phyloP scores from a whole-genome alignment of 2,113 vertebrate species.

The Oncorhynchus masou region DNA sequence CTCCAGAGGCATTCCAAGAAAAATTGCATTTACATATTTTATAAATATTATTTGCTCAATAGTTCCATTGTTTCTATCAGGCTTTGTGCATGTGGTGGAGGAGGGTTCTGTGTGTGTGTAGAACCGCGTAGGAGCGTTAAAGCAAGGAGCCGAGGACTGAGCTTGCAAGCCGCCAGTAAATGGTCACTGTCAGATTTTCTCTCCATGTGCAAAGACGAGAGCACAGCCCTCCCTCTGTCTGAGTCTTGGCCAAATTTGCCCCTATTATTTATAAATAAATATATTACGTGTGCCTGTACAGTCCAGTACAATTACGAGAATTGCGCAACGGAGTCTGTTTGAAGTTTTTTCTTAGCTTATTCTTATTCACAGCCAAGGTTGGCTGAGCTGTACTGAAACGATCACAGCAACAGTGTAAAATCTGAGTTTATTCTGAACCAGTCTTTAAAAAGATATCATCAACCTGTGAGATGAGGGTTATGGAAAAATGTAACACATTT shows the following conservation, averaged over 20 bases:
- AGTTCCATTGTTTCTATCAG: conserved; percentile 45
- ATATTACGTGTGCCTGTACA: conserved; percentile 79
- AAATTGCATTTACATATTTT: conserved; percentile 67
- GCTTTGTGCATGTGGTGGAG: conserved; percentile 61
- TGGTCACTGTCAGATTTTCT: conserved; percentile 49
- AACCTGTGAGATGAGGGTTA: conserved; percentile 41
- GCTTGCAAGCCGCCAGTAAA: conserved; percentile 32
- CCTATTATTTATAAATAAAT: conserved; percentile 81
- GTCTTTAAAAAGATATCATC: conserved; percentile 57
- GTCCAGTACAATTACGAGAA: conserved; percentile 73
- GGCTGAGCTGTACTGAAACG: conserved; percentile 66
- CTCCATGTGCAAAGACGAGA: conserved; percentile 43
- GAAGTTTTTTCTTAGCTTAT: conserved; percentile 67
- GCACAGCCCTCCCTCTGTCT: conserved; percentile 50
- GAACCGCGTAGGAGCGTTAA: conserved; percentile 8
- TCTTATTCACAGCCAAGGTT: conserved; percentile 59
- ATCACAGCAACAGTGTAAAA: conserved; percentile 44
- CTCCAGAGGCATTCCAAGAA: conserved; percentile 66
- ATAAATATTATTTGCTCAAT: conserved; percentile 54
- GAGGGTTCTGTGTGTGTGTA: conserved; percentile 25
- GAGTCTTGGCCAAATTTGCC: conserved; percentile 65
- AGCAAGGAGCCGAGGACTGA: conserved; percentile 46
- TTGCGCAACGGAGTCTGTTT: conserved; percentile 67
- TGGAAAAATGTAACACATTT: conserved; percentile 51
- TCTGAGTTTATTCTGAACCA: conserved; percentile 55